A percentile compares a stretch with the other conserved stretches of the same genome.
These are phyloP conservation scores for Mactra quadrangularis DNA, from an alignment of 1,140 invertebrate species.

Conservation along the genomic window DNA sequence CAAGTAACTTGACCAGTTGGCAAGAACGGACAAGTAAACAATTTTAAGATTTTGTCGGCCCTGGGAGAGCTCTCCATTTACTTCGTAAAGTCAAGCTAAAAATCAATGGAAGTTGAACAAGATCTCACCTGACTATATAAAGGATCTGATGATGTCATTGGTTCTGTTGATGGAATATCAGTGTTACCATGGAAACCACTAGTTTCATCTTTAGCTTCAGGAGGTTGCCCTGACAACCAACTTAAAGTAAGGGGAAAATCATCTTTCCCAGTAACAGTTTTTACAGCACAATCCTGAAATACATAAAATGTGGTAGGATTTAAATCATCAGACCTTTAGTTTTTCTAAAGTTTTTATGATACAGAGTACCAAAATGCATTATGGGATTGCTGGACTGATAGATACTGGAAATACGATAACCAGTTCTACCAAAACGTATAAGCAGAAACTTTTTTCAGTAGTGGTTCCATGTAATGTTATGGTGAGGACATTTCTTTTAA, in stretches of 20 bases:
- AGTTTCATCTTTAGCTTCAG: constrained; percentile 1
- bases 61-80: too few species aligned
- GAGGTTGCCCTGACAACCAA: constrained; percentile 79
- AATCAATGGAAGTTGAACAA: too few species aligned
- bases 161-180: constrained; percentile 18
- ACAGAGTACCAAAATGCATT: not conserved
- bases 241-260: constrained; percentile 80
- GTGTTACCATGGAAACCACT: not conserved
- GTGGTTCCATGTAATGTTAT: too few species aligned
- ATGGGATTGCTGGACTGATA: not conserved
- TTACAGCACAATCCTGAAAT: constrained; percentile 69
- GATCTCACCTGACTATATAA: constrained; percentile 1
- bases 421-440: too few species aligned
- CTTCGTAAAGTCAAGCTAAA: too few species aligned
- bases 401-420: not conserved
- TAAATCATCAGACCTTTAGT: not conserved
- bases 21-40: too few species aligned
- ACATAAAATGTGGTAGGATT: not conserved
- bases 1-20: too few species aligned
- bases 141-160: not conserved
- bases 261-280: constrained; percentile 77
- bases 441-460: too few species aligned
- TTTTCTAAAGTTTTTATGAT: not conserved
- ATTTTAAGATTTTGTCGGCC: too few species aligned
- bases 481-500: too few species aligned